A percentile compares a stretch with the other conserved stretches of the same genome.
Conservation (phyloP, 2,113 vertebrate genomes). For the Indicator maculatus region DNA sequence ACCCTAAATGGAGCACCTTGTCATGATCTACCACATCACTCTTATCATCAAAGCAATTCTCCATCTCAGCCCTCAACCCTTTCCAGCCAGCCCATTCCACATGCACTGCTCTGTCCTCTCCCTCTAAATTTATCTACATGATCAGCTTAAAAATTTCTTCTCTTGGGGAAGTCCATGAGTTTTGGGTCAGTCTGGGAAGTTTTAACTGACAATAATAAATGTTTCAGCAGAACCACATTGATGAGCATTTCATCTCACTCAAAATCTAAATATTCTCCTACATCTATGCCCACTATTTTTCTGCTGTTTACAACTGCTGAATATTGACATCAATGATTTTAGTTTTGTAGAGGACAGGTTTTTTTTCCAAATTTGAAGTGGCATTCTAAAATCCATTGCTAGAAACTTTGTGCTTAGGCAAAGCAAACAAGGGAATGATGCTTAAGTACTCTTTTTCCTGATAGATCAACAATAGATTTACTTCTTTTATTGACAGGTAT, state of each 20-base stretch:
- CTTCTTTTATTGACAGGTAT: background rate
- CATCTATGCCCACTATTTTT: background rate
- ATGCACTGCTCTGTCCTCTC: background rate
- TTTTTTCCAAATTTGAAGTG: background rate
- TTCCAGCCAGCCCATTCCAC: background rate
- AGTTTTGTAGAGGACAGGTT: background rate
- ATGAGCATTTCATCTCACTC: background rate
- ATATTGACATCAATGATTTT: background rate
- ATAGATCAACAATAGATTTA: background rate
- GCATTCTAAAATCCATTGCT: background rate
- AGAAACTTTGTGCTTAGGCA: background rate
- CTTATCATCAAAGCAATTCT: background rate
- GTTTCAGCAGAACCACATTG: background rate
- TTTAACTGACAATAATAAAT: background rate
- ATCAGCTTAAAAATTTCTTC: background rate
- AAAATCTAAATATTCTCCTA: background rate
- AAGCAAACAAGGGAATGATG: background rate
- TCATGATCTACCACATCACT: background rate
- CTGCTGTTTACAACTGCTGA: background rate
- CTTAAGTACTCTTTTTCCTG: background rate
- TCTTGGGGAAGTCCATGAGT: background rate
- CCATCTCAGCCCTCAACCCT: background rate
- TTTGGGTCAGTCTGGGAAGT: background rate
- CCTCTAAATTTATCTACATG: background rate
- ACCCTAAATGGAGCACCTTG: conserved; percentile 3